These are phyloP conservation scores for Falco peregrinus DNA, from an alignment of 2,797 vertebrate species.

Conservation along the genomic window DNA sequence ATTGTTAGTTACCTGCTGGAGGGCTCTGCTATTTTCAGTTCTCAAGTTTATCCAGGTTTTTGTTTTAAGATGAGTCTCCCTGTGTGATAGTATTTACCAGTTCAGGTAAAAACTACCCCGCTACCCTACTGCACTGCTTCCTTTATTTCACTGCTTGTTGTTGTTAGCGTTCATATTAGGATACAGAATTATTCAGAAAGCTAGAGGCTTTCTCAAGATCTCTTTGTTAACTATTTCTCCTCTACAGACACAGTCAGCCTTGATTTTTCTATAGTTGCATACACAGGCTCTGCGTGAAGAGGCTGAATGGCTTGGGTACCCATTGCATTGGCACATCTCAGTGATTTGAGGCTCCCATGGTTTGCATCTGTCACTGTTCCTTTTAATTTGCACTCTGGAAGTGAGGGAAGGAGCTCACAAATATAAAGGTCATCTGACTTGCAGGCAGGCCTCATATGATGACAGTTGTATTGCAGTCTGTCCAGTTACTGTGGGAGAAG, in stretches of 20 bases:
- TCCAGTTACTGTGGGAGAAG: not conserved
- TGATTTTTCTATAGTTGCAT: not conserved
- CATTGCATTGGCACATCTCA: not conserved
- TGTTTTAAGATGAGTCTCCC: not conserved
- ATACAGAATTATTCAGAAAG: not conserved
- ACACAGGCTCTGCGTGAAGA: not conserved
- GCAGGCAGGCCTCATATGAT: not conserved
- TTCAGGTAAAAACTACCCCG: not conserved
- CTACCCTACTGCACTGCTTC: not conserved
- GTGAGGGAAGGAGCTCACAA: not conserved
- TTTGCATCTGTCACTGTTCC: not conserved
- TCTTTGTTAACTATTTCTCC: not conserved
- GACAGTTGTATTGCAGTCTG: not conserved
- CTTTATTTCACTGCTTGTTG: not conserved
- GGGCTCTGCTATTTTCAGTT: not conserved
- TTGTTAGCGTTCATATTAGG: not conserved
- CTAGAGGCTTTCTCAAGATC: not conserved
- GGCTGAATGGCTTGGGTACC: fast-evolving
- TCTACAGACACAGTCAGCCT: not conserved
- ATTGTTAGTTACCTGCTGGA: not conserved
- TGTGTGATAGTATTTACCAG: not conserved
- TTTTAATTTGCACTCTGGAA: not conserved
- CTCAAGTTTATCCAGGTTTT: not conserved
- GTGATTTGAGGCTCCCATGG: not conserved
- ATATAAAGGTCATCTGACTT: not conserved